These are phyloP conservation scores for Pentamera pediparva DNA, from an alignment of 53 echinoderm and acorn worm species.

Conservation along the genomic window DNA sequence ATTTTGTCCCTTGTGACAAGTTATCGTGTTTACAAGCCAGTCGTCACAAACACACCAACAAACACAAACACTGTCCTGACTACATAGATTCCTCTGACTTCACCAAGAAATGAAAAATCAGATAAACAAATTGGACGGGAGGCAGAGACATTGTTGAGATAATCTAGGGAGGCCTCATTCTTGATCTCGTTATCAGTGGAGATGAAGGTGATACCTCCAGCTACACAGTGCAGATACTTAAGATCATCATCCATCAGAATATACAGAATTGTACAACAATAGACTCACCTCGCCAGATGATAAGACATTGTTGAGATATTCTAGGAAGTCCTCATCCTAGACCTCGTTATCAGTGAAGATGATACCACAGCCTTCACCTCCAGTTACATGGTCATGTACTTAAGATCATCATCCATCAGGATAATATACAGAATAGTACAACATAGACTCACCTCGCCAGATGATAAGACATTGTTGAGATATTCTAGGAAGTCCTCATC, in stretches of 20 bases:
- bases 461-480: constrained; percentile 93
- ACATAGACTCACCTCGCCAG: constrained; percentile 86
- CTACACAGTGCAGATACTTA: constrained; percentile 81
- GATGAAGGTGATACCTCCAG: constrained; percentile 95
- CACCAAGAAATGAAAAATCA: too few relatives aligned
- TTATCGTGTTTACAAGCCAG: too few relatives aligned
- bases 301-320: constrained; percentile 95
- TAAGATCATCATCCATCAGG: constrained; percentile 97
- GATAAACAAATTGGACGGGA: too few relatives aligned
- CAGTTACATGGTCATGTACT: constrained; percentile 76
- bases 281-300: constrained; percentile 89
- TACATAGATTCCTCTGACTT: too few relatives aligned
- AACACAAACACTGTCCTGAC: too few relatives aligned
- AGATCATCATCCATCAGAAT: constrained; percentile 84
- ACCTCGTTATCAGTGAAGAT: constrained; percentile 99
- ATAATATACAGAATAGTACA: too few relatives aligned
- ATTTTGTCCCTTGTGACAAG: too few relatives aligned
- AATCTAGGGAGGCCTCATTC: constrained; percentile 97
- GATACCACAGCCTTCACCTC: constrained; percentile 91
- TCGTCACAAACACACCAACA: too few relatives aligned
- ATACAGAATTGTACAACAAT: too few relatives aligned
- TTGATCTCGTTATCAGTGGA: constrained; percentile 99
- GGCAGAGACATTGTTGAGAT: constrained; percentile 91
- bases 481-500: constrained; percentile 98
- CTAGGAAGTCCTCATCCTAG: constrained; percentile 97